Conservation (phyloP, 2,113 vertebrate species). For the Rafetus swinhoei region DNA sequence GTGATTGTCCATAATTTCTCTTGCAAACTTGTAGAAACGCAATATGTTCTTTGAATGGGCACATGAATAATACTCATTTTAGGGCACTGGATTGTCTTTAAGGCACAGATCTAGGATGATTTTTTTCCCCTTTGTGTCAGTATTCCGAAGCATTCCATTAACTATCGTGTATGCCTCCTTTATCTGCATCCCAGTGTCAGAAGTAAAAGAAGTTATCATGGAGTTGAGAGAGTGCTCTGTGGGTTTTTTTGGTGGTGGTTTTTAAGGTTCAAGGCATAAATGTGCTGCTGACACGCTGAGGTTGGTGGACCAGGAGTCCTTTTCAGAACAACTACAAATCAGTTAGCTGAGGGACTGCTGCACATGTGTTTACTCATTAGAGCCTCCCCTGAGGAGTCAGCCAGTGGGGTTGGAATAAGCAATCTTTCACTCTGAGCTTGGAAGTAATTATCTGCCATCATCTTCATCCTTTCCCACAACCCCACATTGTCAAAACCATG, state of each 20-base stretch:
- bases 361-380: not conserved
- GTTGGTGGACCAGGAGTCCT: not conserved
- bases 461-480: not conserved
- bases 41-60: not conserved
- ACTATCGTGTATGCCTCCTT: not conserved
- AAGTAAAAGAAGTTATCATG: not conserved
- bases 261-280: not conserved
- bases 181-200: not conserved
- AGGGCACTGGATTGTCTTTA: not conserved
- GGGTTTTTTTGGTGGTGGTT: not conserved
- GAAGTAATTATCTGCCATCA: not conserved
- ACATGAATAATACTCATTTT: not conserved
- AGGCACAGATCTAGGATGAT: not conserved
- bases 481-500: not conserved
- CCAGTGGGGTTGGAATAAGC: not conserved
- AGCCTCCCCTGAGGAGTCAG: not conserved
- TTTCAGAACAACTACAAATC: not conserved
- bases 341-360: not conserved
- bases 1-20: not conserved
- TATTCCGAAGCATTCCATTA: not conserved
- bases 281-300: not conserved
- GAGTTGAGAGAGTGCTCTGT: not conserved
- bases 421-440: not conserved
- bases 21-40: not conserved
- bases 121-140: not conserved